Percentiles rank a stretch among this genome's conserved stretches.
Conservation (phyloP, 2,797 vertebrate genomes). For the Microcaecilia unicolor region DNA sequence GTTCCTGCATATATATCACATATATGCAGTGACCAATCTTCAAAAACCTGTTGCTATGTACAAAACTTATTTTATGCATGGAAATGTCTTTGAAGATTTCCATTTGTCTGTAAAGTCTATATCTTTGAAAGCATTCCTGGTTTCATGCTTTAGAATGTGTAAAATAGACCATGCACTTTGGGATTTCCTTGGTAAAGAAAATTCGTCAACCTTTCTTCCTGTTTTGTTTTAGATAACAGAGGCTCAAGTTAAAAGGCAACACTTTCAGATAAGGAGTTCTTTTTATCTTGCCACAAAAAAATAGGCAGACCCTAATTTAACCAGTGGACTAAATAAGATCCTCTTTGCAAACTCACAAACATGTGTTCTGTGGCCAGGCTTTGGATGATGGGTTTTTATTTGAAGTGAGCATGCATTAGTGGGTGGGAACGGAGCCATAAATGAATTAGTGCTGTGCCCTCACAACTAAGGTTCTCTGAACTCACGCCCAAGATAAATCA, state of each 20-base stretch:
- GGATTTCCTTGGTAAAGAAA: slow-evolving; percentile 1
- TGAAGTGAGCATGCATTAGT: neutral
- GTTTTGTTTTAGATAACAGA: slow-evolving; percentile 6
- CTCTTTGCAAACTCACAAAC: no score
- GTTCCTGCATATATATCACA: no score
- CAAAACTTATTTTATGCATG: no score
- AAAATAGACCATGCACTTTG: slow-evolving; percentile 14
- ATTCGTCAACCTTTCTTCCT: slow-evolving; percentile 3
- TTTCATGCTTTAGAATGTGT: neutral
- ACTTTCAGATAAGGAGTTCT: no score
- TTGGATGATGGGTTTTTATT: slow-evolving; percentile 18
- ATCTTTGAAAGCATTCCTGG: no score
- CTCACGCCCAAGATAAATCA: slow-evolving; percentile 14
- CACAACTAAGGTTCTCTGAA: slow-evolving; percentile 6
- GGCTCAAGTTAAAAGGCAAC: no score
- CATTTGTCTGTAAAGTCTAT: no score
- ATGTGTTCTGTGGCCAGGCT: slow-evolving; percentile 31
- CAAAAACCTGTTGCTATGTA: no score
- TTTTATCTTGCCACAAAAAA: no score
- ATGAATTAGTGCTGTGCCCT: slow-evolving; percentile 18
- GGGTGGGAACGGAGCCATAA: neutral
- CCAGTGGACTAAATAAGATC: no score
- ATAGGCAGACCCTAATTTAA: slow-evolving; percentile 24
- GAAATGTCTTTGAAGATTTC: no score
- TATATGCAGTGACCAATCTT: no score